Percentiles rank a stretch among this genome's conserved stretches.
phyloP scores from a whole-genome alignment of 2,888 invertebrate species.

The Auanema sp. region DNA sequence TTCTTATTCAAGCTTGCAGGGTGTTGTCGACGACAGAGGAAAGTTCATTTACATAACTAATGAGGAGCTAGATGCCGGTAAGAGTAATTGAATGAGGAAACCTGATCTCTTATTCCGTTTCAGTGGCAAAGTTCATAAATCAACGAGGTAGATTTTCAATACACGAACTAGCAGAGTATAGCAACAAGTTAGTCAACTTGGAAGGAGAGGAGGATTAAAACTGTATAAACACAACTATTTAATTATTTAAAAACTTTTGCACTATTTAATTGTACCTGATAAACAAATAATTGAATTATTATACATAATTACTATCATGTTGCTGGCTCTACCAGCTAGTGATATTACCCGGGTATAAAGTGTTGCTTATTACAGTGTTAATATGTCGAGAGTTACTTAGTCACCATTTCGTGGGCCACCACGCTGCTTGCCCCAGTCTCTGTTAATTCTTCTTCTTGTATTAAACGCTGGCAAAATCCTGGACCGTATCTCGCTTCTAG shows the following conservation, averaged over 20 bases:
- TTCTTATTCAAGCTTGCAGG: conserved; percentile 71
- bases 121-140: conserved; percentile 87
- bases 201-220: conserved; percentile 30
- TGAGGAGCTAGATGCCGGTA: conserved; percentile 78
- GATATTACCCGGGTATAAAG: too few relatives aligned
- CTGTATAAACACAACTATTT: not conserved
- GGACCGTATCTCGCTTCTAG: conserved; percentile 51
- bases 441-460: conserved; percentile 10
- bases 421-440: conserved; percentile 3
- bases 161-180: conserved; percentile 87
- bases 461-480: conserved; percentile 21
- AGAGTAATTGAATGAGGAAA: not conserved
- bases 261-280: conserved; percentile 2
- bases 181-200: conserved; percentile 86
- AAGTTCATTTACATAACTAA: conserved; percentile 96
- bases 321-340: too few relatives aligned
- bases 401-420: conserved; percentile 9
- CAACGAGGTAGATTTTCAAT: conserved; percentile 93
- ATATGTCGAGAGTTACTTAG: conserved; percentile 2
- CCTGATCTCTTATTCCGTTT: conserved; percentile 14
- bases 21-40: conserved; percentile 96
- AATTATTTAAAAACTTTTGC: conserved; percentile 2
- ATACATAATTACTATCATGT: too few relatives aligned
- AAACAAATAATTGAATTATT: too few relatives aligned
- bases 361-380: too few relatives aligned